Percentiles rank a stretch among this genome's conserved stretches.
phyloP scores from a whole-genome alignment of 2,113 vertebrate species.

The Melanerpes formicivorus region DNA sequence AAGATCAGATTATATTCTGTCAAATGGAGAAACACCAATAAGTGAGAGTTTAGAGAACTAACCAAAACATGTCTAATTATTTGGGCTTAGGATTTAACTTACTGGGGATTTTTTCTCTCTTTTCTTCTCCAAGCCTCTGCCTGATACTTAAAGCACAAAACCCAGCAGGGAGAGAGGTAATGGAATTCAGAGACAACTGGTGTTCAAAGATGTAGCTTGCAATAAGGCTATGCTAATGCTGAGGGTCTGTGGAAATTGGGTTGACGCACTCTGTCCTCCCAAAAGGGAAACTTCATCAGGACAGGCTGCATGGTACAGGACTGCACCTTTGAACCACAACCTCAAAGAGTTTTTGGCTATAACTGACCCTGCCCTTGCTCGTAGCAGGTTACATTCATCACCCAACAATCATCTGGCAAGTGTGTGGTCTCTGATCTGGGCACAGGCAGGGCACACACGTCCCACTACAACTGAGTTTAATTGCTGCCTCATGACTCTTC shows the following conservation, averaged over 20 bases:
- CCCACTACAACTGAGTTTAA: not conserved
- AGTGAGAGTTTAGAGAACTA: constrained; percentile 43
- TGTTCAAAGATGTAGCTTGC: constrained; percentile 43
- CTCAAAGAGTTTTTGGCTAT: not conserved
- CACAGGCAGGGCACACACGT: not conserved
- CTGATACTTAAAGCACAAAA: constrained; percentile 62
- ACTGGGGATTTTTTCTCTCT: not conserved
- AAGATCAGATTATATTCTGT: constrained; percentile 31
- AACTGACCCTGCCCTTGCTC: not conserved
- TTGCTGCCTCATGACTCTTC: constrained; percentile 41
- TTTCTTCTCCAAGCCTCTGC: constrained; percentile 48
- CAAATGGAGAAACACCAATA: constrained; percentile 20
- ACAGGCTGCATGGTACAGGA: not conserved
- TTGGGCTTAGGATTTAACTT: constrained; percentile 53
- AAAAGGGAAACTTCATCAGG: not conserved
- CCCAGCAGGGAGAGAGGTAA: constrained; percentile 63
- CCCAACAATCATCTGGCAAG: accelerated
- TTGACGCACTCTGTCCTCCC: not conserved
- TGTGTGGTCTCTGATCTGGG: constrained; percentile 45
- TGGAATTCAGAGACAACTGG: constrained; percentile 60
- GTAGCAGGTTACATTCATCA: not conserved
- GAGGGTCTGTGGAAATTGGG: not conserved
- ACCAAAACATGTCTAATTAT: constrained; percentile 45
- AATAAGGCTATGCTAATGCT: constrained; percentile 50
- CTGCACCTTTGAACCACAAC: constrained; percentile 26